Base-by-base conservation (phyloP, 2,797 vertebrate genomes). In the Salarias fasciatus region DNA sequence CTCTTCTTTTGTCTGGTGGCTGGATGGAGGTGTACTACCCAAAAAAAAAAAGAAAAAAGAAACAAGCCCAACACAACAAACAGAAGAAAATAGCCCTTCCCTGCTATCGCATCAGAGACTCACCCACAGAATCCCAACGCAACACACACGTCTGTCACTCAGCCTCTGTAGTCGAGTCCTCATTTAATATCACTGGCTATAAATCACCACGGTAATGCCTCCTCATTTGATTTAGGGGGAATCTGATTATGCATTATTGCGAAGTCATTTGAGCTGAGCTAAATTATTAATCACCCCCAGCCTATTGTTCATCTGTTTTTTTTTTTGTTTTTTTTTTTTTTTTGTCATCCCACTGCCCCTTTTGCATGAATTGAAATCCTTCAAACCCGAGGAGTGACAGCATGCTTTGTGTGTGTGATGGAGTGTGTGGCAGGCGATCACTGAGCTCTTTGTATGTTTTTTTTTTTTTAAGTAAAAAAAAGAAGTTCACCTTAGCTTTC, bases 221-320 rank as follows among this genome's bases (percentile, higher is more conserved):
- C 74, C 59, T 86, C 75, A 77, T 82, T 83, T 82, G 65, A 80
- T 83, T 82, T 75, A 15, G 56, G 71, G 46, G 53, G 54, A 53
- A 75, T 83, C 76, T 82, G 77, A 86, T 86, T 87, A 77, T 65
- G 59, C 47, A 52, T 85, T 84, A 78, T 83, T 84, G 75, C 53
- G 1, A 61, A 78, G 80, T 82, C 64, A 82, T 81, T 84, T 81
- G 70, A 80, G 84, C 75, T 57, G 50, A 63, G 72, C 57, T 84
- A 69, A 87, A 89, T 85, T 83, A 86, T 87, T 79, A 80, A 86
- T 87, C 70, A 76, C 69, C 63, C 49, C 66, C 70, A 69, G 53
- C 56, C 75, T 58, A 63, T 82, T 82, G 79, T 80, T 79, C 69
- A 5, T 35, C 6, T 35, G 1, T 72, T 61, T 72, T 36, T 75